These are phyloP conservation scores for Linurgus olivaceus DNA, from an alignment of 2,797 vertebrate genomes.

Conservation along the genomic window DNA sequence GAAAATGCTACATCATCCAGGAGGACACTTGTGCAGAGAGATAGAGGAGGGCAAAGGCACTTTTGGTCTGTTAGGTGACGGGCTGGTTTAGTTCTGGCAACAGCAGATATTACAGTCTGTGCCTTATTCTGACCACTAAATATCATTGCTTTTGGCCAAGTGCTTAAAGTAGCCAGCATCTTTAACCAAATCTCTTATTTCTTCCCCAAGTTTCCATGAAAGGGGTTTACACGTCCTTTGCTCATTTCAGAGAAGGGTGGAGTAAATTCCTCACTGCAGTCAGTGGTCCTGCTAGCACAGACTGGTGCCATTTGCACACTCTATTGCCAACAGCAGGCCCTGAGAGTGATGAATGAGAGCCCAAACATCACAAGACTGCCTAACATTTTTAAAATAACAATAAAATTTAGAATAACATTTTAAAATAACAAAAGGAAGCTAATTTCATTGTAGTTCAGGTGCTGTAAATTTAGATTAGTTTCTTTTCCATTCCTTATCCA, in stretches of 20 bases:
- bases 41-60: neutral
- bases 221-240: neutral
- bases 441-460: neutral
- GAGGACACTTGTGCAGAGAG: neutral
- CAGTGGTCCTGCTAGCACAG: rapidly evolving
- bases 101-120: neutral
- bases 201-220: neutral
- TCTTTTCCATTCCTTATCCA: neutral
- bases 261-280: neutral
- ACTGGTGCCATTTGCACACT: neutral
- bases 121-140: slow-evolving; percentile 3
- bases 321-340: neutral
- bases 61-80: neutral
- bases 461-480: neutral
- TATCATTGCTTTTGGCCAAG: neutral
- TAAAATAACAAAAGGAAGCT: neutral
- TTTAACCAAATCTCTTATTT: neutral
- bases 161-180: neutral
- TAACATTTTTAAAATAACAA: neutral
- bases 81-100: neutral
- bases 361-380: neutral
- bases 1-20: neutral
- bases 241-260: neutral
- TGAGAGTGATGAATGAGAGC: neutral
- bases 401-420: slow-evolving; percentile 16